These are phyloP conservation scores for Muntiacus muntjak DNA, from an alignment of 2,113 vertebrate species.

Conservation along the genomic window DNA sequence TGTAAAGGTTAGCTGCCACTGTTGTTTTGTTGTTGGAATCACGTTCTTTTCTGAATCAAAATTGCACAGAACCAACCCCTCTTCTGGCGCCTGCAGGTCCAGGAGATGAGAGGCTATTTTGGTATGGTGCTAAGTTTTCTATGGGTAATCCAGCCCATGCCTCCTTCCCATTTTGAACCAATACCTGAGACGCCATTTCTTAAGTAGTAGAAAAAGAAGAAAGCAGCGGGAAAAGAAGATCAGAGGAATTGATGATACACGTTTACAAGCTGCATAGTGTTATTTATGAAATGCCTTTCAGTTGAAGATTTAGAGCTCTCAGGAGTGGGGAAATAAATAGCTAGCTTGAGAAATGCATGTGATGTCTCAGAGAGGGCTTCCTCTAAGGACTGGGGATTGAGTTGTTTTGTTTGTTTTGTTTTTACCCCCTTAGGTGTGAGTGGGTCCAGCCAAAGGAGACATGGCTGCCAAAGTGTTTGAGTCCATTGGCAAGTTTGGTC, in stretches of 20 bases:
- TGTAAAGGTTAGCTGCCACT: not conserved
- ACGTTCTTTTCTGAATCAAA: not conserved
- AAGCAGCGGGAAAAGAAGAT: not conserved
- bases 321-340: not conserved
- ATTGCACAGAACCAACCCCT: not conserved
- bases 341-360: not conserved
- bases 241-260: not conserved
- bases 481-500: slow-evolving; percentile 92
- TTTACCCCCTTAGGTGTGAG: slow-evolving; percentile 62
- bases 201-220: not conserved
- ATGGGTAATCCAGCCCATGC: not conserved
- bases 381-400: not conserved
- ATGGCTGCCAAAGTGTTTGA: slow-evolving; percentile 93
- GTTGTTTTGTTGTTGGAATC: not conserved
- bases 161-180: not conserved
- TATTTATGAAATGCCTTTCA: not conserved
- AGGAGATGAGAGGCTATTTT: not conserved
- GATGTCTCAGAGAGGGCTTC: not conserved
- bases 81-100: not conserved
- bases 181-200: not conserved
- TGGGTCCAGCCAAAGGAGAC: slow-evolving; percentile 28
- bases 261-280: not conserved
- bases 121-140: not conserved
- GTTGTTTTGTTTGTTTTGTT: not conserved
- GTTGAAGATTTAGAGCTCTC: not conserved